Conservation (phyloP, 2,888 invertebrate species). For the Melanargia galathea region DNA sequence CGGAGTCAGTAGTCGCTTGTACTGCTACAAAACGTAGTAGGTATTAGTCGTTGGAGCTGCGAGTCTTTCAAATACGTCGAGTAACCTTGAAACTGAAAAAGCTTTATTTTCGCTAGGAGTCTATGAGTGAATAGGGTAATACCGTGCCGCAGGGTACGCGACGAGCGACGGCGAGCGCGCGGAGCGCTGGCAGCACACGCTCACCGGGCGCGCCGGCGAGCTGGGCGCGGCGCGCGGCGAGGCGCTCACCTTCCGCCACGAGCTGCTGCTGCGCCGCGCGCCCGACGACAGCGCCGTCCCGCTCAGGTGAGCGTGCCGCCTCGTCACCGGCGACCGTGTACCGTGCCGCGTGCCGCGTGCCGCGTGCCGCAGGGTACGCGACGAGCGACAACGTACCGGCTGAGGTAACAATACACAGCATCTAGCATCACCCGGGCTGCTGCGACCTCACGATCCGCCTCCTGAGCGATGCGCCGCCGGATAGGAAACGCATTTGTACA, state of each 20-base stretch:
- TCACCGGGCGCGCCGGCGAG: slow-evolving; percentile 53
- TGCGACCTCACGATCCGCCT: no score
- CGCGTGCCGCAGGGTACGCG: slow-evolving; percentile 49
- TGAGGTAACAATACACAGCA: not conserved
- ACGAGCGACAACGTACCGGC: slow-evolving; percentile 41
- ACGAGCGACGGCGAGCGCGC: slow-evolving; percentile 47
- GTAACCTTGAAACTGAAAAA: no score
- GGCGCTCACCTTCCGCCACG: slow-evolving; percentile 60
- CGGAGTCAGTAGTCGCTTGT: no score
- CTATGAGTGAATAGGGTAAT: no score
- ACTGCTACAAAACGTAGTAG: no score
- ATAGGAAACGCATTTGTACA: no score
- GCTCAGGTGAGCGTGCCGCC: slow-evolving; percentile 46
- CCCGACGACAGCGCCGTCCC: slow-evolving; percentile 42
- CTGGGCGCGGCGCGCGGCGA: slow-evolving; percentile 61
- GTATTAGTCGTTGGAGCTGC: no score
- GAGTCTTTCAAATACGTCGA: no score
- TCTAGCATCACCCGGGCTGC: no score
- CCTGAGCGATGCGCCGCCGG: no score
- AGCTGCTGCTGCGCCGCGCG: slow-evolving; percentile 55
- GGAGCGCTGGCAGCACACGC: slow-evolving; percentile 57
- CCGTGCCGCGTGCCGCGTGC: not conserved
- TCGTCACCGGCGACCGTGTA: not conserved
- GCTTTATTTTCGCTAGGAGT: no score
- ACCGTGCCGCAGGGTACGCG: slow-evolving; percentile 49